A percentile compares a stretch with the other conserved stretches of the same genome.
Conservation (phyloP, 1,140 invertebrate species). For the Procambarus clarkii region DNA sequence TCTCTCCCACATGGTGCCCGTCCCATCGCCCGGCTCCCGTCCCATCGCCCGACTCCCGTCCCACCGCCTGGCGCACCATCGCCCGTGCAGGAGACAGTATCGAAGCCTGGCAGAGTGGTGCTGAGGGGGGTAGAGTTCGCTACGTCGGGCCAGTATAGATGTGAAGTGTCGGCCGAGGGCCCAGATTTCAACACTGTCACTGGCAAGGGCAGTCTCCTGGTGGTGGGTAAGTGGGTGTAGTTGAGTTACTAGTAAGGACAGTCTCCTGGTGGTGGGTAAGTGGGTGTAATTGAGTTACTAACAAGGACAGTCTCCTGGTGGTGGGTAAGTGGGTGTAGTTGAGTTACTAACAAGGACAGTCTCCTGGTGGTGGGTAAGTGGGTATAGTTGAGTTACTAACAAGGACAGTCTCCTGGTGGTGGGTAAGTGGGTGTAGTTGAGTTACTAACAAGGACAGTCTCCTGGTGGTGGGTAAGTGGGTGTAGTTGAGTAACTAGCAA, state of each 20-base stretch:
- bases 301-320: slow-evolving; percentile 59
- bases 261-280: slow-evolving; percentile 70
- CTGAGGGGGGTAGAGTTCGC: slow-evolving; percentile 61
- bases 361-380: slow-evolving; percentile 70
- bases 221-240: slow-evolving; percentile 66
- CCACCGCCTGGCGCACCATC: too few relatives aligned
- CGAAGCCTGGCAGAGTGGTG: slow-evolving; percentile 55
- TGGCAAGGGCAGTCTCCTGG: slow-evolving; percentile 54
- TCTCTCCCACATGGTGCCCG: too few relatives aligned
- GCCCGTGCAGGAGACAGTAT: slow-evolving; percentile 26
- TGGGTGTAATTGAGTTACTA: too few relatives aligned
- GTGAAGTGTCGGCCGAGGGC: slow-evolving; percentile 72
- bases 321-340: slow-evolving; percentile 68
- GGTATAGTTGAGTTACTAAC: too few relatives aligned
- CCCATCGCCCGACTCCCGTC: too few relatives aligned
- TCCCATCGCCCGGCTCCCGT: too few relatives aligned
- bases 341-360: slow-evolving; percentile 42
- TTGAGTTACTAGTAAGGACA: slow-evolving; percentile 44
- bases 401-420: slow-evolving; percentile 65
- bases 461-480: slow-evolving; percentile 68
- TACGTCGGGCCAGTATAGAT: slow-evolving; percentile 7
- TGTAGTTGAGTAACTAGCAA: too few relatives aligned
- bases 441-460: slow-evolving; percentile 55
- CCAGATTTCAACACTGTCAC: slow-evolving; percentile 71
- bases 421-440: slow-evolving; percentile 65